phyloP scores from a whole-genome alignment of 2,797 vertebrate species.

The Psittacula echo region DNA sequence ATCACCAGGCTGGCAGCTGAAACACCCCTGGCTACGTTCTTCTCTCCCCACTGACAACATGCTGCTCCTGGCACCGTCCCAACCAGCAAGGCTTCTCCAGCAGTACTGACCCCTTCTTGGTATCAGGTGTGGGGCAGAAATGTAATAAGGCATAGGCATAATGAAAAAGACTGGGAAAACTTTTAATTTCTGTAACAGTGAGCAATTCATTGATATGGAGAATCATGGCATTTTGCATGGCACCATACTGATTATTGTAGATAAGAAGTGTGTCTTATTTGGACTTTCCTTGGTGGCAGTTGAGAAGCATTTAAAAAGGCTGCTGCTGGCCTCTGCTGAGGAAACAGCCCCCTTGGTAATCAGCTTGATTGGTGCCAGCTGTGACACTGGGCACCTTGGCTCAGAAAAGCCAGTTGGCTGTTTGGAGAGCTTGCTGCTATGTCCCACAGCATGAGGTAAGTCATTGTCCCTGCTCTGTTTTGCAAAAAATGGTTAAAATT shows the following conservation, averaged over 20 bases:
- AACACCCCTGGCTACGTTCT: accelerated
- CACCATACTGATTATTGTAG: not conserved
- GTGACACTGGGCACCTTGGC: not conserved
- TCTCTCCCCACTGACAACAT: not conserved
- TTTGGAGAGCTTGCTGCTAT: accelerated
- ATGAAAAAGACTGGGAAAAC: not conserved
- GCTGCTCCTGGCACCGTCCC: not conserved
- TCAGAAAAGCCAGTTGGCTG: not conserved
- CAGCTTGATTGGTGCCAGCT: not conserved
- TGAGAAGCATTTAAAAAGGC: not conserved
- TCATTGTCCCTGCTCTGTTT: not conserved
- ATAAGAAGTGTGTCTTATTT: accelerated
- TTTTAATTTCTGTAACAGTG: not conserved
- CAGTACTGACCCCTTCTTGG: not conserved
- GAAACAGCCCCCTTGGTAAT: not conserved
- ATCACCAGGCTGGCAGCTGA: not conserved
- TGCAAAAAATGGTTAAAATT: not conserved
- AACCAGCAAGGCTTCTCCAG: accelerated
- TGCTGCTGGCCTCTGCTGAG: not conserved
- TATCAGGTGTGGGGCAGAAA: not conserved
- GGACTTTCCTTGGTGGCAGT: not conserved
- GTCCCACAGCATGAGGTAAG: accelerated
- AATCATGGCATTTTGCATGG: not conserved
- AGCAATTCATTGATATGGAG: not conserved
- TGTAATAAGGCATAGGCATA: accelerated